phyloP scores from a whole-genome alignment of 2,797 vertebrate species.

The Trematomus bernacchii region DNA sequence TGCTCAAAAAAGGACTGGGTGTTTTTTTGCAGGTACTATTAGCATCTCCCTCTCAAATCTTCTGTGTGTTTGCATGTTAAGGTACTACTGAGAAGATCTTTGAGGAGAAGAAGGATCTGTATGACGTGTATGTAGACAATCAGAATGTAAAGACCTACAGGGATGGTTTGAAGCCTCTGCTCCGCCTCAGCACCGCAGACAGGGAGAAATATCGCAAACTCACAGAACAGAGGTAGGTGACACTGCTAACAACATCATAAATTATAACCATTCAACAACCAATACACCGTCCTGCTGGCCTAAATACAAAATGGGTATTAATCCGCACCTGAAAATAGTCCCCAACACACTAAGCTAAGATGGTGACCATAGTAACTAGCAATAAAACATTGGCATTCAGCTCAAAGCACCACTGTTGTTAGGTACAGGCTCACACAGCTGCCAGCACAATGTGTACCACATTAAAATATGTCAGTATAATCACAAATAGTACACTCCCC shows the following conservation, averaged over 20 bases:
- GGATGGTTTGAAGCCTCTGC: slow-evolving; percentile 91
- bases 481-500: not conserved
- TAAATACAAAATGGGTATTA: not conserved
- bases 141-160: slow-evolving; percentile 95
- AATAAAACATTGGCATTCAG: no score
- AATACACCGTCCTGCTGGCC: no score
- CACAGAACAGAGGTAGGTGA: slow-evolving; percentile 92
- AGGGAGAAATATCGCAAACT: slow-evolving; percentile 94
- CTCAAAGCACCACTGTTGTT: no score
- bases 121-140: slow-evolving; percentile 96
- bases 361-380: no score
- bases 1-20: not conserved
- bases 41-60: not conserved
- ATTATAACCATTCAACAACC: no score
- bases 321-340: not conserved
- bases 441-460: not conserved
- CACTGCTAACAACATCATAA: no score
- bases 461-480: not conserved
- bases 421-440: not conserved
- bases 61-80: slow-evolving; percentile 55
- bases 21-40: not conserved
- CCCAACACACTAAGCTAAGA: not conserved
- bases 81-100: slow-evolving; percentile 98
- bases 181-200: slow-evolving; percentile 92
- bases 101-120: slow-evolving; percentile 94